A percentile compares a stretch with the other conserved stretches of the same genome.
Evolutionary conservation across 2,113 vertebrate species (phyloP).

Genomic region (Pongo abelii): DNA sequence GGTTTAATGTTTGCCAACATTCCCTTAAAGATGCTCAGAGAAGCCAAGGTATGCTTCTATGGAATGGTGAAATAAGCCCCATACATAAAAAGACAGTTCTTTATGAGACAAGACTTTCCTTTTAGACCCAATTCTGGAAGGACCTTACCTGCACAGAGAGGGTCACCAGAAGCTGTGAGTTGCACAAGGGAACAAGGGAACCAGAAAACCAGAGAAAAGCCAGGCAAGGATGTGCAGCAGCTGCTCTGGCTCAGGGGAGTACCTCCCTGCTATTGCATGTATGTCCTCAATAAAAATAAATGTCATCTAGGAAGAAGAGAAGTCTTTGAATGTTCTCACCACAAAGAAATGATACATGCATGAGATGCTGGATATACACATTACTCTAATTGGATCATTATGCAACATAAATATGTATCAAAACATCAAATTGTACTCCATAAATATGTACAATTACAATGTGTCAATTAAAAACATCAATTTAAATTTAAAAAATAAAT

Average conservation of each 20-base stretch:
- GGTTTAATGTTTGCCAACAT: not conserved
- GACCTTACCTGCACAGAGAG: not conserved
- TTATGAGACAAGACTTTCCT: not conserved
- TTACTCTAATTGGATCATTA: not conserved
- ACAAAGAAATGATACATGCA: not conserved
- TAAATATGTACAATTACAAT: not conserved
- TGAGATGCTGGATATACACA: not conserved
- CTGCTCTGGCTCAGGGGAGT: not conserved
- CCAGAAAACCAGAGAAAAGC: not conserved
- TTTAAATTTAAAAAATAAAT: not conserved
- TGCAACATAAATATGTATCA: not conserved
- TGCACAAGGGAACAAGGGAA: not conserved
- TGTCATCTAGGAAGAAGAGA: not conserved
- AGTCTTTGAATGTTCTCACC: not conserved
- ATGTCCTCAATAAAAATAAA: not conserved
- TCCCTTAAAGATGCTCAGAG: not conserved
- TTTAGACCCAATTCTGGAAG: not conserved
- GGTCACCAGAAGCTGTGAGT: not conserved
- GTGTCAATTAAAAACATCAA: not conserved
- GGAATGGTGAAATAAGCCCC: not conserved
- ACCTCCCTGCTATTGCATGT: not conserved
- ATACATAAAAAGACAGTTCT: not conserved
- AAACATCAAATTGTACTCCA: not conserved
- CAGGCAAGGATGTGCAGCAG: not conserved
- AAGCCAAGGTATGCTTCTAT: not conserved